Evolutionary conservation across 2,888 invertebrate species (phyloP), one percentile per base, ranked within the genome.

Genomic region (Cerastis leucographa): DNA sequence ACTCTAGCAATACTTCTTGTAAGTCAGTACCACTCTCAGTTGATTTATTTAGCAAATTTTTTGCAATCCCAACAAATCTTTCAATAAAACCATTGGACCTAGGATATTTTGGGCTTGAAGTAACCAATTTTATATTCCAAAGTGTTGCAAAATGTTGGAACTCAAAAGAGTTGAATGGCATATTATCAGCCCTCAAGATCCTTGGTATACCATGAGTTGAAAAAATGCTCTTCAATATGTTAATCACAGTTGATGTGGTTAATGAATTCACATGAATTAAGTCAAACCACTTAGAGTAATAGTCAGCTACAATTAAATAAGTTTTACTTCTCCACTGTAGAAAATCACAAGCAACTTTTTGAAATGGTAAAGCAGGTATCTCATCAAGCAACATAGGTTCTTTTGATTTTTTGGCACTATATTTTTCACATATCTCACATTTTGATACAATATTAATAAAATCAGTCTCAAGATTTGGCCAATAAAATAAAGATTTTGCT

Each of bases 241-340:
- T 56, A 56, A 56, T 56, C 9, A 56, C 54, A 56, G 54, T 56
- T 4, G n/a, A 11, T 56, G 54, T n/a, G 22, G n/a, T 56, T 56
- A 25, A 25, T 4, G 54, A 54, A 54, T 54, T 54, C 22, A 54
- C 54, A 54, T 54, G 54, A n/a, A 54, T 56, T 56, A 56, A 56
- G 56, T 56, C 56, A 56, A 56, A 56, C 25, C 56, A 56, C 25
- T 56, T 56, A 56, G 25, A 56, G 56, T 56, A 56, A 56, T 56
- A 56, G 14, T 25, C 54, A 54, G 54, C 22, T 25, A 56, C 56
- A 56, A 56, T 56, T 56, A 56, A 29, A 56, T 56, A 56, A 56
- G 56, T 56, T 6, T 56, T 56, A n/a, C 56, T 56, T 12, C n/a
- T 56, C 56, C 56, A 56, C 25, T 56, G 56, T 56, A 56, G 56